phyloP scores from a whole-genome alignment of 64 coral and sea anemone genomes.

The Anthopleura sola region DNA sequence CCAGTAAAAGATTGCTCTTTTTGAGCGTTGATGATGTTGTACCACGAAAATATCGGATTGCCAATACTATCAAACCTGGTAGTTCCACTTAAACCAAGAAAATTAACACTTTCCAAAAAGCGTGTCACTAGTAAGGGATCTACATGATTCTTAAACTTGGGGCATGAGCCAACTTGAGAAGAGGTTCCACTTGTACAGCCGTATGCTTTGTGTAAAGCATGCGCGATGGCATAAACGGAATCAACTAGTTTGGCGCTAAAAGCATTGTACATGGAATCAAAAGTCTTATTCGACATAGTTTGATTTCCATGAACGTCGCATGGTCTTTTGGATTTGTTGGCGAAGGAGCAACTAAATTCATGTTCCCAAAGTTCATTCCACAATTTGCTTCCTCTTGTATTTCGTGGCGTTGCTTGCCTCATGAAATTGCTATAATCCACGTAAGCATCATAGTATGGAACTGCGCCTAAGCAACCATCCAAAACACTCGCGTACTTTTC shows the following conservation, averaged over 20 bases:
- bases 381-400: not conserved
- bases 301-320: slow-evolving; percentile 17
- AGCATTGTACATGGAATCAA: slow-evolving; percentile 14
- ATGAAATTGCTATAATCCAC: not conserved
- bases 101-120: slow-evolving; percentile 15
- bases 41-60: slow-evolving; percentile 7
- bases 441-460: not conserved
- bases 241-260: slow-evolving; percentile 45
- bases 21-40: slow-evolving; percentile 33
- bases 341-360: slow-evolving; percentile 7
- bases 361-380: slow-evolving; percentile 29
- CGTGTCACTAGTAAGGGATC: slow-evolving; percentile 20
- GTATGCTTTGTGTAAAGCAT: slow-evolving; percentile 40
- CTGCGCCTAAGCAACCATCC: not conserved
- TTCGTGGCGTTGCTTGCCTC: not conserved
- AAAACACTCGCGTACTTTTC: slow-evolving; percentile 2
- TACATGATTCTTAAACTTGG: not conserved
- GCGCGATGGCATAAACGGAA: slow-evolving; percentile 60
- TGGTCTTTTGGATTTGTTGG: not conserved
- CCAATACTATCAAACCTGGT: slow-evolving; percentile 25
- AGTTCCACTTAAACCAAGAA: slow-evolving; percentile 29
- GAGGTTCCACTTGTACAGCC: slow-evolving; percentile 1
- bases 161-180: not conserved
- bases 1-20: not conserved
- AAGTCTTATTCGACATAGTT: not conserved